Base-by-base conservation (phyloP, 35 echinoderm and acorn worm species). In the Diadema setosum region DNA sequence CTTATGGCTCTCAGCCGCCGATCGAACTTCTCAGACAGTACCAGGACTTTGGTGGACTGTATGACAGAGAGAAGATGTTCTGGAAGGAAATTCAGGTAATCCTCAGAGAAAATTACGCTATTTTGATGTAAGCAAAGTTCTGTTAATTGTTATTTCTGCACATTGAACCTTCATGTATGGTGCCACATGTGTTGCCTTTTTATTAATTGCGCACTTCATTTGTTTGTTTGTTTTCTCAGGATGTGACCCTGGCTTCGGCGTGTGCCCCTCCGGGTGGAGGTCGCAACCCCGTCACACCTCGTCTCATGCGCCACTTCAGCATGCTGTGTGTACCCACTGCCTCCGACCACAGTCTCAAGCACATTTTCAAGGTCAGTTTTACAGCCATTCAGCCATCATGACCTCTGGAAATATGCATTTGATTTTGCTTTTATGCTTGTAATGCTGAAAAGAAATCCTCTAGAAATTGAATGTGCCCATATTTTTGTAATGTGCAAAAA, bases 261-360 rank as follows among this genome's bases (percentile, higher is more conserved):
- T 98, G 96, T 91, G 95, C 96, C 6, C 96, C 96, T 27, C 96
- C 96, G 5, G 96, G 96, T n/a, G 96, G 96, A 17, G 96, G 96
- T 31, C 96, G 96, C 88, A 98, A 98, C 33, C 96, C 92, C 29
- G 96, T 98, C 44, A 98, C 96, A n/a, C 96, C 96, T 20, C 80
- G 92, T 44, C 69, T 94, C 34, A 73, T 94, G 30, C 78, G 92
- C 31, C 92, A 94, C 67, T 98, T 98, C 82, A 94, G 92, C 45
- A 98, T 98, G 96, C 58, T 98, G 39, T 98, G 92, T 86, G 93
- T 98, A 39, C 96, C 96, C 23, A 94, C 89, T 27, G 96, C 96
- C 31, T 89, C 96, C 12, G 96, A 98, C 45, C 92, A 98, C 74
- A 94, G 88, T 21, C 89, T 98, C 11, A 98, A 98, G 42, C 96